Conservation (phyloP, 2,797 vertebrate genomes). For the Coranthus polyacanthus region DNA sequence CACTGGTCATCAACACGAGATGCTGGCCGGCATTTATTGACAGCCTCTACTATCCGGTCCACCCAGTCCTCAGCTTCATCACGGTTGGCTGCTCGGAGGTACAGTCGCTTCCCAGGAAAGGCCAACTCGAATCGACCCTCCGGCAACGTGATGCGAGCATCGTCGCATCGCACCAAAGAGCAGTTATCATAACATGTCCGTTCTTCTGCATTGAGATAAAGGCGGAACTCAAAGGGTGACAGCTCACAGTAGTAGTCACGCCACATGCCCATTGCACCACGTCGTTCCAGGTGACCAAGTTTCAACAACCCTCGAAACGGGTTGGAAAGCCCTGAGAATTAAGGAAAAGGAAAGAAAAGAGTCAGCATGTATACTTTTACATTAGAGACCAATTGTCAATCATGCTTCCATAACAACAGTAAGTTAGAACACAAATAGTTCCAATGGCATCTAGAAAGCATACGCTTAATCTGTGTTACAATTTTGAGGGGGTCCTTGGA, state of each 20-base stretch:
- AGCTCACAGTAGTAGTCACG: constrained; percentile 93
- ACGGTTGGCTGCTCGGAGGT: constrained; percentile 87
- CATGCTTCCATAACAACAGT: background rate
- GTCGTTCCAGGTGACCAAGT: constrained; percentile 91
- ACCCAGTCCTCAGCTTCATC: constrained; percentile 97
- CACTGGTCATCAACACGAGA: constrained; percentile 84
- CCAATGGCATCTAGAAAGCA: no score
- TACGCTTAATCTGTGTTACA: no score
- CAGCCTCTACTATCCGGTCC: constrained; percentile 91
- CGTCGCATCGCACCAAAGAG: constrained; percentile 92
- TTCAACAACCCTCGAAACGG: constrained; percentile 95
- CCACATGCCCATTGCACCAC: constrained; percentile 91
- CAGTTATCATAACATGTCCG: constrained; percentile 89
- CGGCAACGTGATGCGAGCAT: constrained; percentile 74
- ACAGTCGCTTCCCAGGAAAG: constrained; percentile 89
- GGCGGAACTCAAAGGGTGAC: constrained; percentile 91
- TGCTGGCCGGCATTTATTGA: constrained; percentile 88
- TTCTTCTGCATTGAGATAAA: constrained; percentile 89
- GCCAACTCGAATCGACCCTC: constrained; percentile 92
- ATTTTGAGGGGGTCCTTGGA: no score
- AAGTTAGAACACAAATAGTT: no score
- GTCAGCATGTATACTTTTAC: constrained; percentile 2
- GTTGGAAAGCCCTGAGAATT: constrained; percentile 89
- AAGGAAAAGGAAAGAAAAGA: background rate
- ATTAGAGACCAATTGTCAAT: background rate